These are phyloP conservation scores for Enteromius treurensis DNA, from an alignment of 2,797 vertebrate genomes.

Conservation along the genomic window DNA sequence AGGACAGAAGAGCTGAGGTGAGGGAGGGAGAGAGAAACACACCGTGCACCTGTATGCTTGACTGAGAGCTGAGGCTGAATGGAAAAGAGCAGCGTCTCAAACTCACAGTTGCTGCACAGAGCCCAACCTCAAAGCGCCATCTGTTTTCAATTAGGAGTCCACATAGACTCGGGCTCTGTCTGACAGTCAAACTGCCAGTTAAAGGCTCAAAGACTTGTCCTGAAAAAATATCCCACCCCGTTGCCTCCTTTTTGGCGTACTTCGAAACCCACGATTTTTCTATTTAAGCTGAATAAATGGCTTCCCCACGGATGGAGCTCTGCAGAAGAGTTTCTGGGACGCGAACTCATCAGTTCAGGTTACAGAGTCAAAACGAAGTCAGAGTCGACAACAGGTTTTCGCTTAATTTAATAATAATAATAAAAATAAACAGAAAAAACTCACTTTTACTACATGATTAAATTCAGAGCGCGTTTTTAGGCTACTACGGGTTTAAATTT, in stretches of 20 bases:
- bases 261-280: slow-evolving; percentile 56
- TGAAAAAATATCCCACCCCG: slow-evolving; percentile 63
- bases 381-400: background rate
- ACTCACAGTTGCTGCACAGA: slow-evolving; percentile 63
- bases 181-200: slow-evolving; percentile 73
- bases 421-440: background rate
- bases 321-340: slow-evolving; percentile 44
- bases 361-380: background rate
- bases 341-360: background rate
- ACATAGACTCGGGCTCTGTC: slow-evolving; percentile 71
- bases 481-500: background rate
- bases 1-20: slow-evolving; percentile 45
- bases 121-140: slow-evolving; percentile 71
- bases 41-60: slow-evolving; percentile 75
- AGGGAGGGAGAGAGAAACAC: slow-evolving; percentile 32
- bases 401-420: background rate
- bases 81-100: slow-evolving; percentile 61
- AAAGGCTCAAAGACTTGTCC: slow-evolving; percentile 77
- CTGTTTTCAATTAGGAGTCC: slow-evolving; percentile 83
- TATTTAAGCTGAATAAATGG: slow-evolving; percentile 65
- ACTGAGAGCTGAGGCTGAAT: slow-evolving; percentile 61
- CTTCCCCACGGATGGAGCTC: slow-evolving; percentile 44
- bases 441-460: too few species aligned
- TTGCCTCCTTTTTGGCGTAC: slow-evolving; percentile 59
- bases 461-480: background rate